These are phyloP conservation scores for Bothrops jararaca DNA, from an alignment of 2,113 vertebrate genomes.

Conservation along the genomic window DNA sequence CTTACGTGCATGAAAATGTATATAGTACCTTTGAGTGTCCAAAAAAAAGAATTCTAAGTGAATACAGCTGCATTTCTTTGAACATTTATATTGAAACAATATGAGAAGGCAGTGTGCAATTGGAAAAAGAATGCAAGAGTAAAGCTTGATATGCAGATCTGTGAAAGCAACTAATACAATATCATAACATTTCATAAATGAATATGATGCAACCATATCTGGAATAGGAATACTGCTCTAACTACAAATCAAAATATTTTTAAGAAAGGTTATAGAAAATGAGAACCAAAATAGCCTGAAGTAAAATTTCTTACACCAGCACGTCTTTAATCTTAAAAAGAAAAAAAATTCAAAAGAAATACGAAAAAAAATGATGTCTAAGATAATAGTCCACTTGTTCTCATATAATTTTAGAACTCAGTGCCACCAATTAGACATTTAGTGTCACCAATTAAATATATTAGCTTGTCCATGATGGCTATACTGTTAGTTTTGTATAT, in stretches of 20 bases:
- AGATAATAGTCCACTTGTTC: not conserved
- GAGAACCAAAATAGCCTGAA: not conserved
- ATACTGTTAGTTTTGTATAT: not conserved
- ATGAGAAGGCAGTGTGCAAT: not conserved
- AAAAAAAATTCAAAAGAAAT: not conserved
- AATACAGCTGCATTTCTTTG: not conserved
- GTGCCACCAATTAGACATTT: not conserved
- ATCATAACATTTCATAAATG: not conserved
- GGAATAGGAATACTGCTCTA: not conserved
- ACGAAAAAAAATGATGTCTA: not conserved
- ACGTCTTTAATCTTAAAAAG: not conserved
- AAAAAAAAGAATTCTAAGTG: not conserved
- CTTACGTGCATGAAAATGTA: not conserved
- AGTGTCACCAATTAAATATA: not conserved
- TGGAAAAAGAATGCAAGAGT: not conserved
- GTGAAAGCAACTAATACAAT: not conserved
- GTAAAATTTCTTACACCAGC: not conserved
- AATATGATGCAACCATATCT: not conserved
- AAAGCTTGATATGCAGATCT: not conserved
- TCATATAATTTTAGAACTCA: not conserved
- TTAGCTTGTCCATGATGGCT: not conserved
- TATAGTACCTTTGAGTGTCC: not conserved
- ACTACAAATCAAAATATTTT: not conserved
- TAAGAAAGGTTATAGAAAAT: not conserved
- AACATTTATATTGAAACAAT: not conserved